phyloP scores from a whole-genome alignment of 2,113 vertebrate genomes.

The Epinephelus cyanopodus region DNA sequence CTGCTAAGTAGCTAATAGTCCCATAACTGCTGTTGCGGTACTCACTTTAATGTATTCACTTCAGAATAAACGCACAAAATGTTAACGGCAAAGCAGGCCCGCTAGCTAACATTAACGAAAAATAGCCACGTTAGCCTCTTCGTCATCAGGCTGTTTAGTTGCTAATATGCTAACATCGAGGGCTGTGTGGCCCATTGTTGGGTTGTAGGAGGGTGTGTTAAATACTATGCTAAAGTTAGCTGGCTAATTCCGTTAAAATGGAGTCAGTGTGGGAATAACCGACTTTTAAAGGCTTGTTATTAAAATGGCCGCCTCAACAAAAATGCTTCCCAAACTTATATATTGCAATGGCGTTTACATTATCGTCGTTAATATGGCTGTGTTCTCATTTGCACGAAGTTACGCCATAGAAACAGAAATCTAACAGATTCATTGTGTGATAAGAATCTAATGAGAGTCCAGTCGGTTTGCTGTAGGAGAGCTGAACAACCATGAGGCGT shows the following conservation, averaged over 20 bases:
- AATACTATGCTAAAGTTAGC: neutral
- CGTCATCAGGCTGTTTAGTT: neutral
- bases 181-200: neutral
- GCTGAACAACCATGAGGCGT: neutral
- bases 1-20: neutral
- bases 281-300: constrained; percentile 16
- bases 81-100: neutral
- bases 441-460: neutral
- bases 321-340: neutral
- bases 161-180: constrained; percentile 14
- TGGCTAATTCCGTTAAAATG: constrained; percentile 46
- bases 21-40: accelerated
- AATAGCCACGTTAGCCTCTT: neutral
- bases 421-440: accelerated
- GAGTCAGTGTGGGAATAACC: constrained; percentile 29
- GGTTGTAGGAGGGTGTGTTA: neutral
- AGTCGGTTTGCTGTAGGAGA: neutral
- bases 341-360: too few relatives aligned
- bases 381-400: neutral
- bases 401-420: neutral
- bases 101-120: neutral
- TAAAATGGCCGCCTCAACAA: constrained; percentile 71
- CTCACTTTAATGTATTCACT: neutral
- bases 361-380: too few relatives aligned
- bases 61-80: neutral